Conservation (phyloP, 2,797 vertebrate genomes). For the Nasua narica region DNA sequence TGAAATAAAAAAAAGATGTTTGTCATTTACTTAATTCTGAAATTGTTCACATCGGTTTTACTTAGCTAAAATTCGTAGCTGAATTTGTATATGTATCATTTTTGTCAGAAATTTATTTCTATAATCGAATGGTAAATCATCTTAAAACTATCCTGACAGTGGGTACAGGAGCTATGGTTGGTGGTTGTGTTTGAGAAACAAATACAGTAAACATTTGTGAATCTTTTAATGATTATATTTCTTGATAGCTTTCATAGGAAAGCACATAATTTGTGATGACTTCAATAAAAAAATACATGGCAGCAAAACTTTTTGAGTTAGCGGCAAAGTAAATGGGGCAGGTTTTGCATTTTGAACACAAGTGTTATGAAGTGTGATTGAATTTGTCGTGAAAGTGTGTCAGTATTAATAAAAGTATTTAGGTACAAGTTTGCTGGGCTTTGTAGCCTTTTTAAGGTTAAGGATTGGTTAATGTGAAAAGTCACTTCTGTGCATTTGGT, state of each 20-base stretch:
- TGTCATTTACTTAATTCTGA: constrained; percentile 82
- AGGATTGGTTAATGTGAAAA: constrained; percentile 89
- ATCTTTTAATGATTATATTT: constrained; percentile 89
- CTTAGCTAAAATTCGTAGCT: constrained; percentile 75
- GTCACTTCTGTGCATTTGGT: constrained; percentile 87
- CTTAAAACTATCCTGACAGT: constrained; percentile 73
- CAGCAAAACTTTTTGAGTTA: constrained; percentile 93
- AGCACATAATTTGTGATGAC: constrained; percentile 91
- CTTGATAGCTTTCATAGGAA: constrained; percentile 91
- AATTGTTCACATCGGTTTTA: constrained; percentile 78
- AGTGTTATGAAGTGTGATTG: constrained; percentile 95
- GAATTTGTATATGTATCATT: constrained; percentile 82
- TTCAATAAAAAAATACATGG: constrained; percentile 91
- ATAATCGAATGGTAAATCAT: constrained; percentile 84
- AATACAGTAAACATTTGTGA: constrained; percentile 88
- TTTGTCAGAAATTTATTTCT: constrained; percentile 87
- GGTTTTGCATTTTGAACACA: constrained; percentile 90
- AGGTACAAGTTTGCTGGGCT: constrained; percentile 90
- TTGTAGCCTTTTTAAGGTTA: constrained; percentile 88
- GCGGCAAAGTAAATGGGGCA: constrained; percentile 90
- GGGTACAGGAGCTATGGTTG: constrained; percentile 80
- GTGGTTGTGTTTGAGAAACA: constrained; percentile 84
- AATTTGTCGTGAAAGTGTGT: constrained; percentile 99
- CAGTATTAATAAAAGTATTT: constrained; percentile 96
- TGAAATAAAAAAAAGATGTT: constrained; percentile 65